phyloP scores from a whole-genome alignment of 2,797 vertebrate genomes.

The Pseudochirops corinnae region DNA sequence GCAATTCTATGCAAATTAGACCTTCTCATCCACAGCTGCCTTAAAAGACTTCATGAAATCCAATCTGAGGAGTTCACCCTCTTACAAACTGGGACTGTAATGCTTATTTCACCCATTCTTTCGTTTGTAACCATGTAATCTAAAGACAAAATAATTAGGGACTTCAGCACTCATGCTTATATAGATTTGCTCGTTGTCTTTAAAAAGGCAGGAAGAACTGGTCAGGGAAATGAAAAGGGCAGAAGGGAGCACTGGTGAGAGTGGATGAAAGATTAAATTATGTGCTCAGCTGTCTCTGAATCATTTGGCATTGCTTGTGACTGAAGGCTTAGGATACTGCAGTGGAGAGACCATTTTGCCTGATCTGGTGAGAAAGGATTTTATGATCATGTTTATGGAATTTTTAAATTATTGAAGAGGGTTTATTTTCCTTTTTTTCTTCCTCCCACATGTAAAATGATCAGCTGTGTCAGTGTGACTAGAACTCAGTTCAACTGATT shows the following conservation, averaged over 20 bases:
- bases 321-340: background rate
- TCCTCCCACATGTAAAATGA: constrained; percentile 19
- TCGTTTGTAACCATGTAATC: constrained; percentile 54
- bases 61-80: constrained; percentile 12
- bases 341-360: background rate
- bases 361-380: constrained; percentile 2
- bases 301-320: background rate
- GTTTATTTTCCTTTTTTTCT: constrained; percentile 56
- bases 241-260: background rate
- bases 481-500: constrained; percentile 24
- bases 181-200: constrained; percentile 48
- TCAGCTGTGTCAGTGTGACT: constrained; percentile 26
- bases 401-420: constrained; percentile 65
- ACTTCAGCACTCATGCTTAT: background rate
- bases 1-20: constrained; percentile 67
- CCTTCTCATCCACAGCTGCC: constrained; percentile 49
- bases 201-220: constrained; percentile 19
- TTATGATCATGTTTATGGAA: constrained; percentile 25
- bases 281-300: background rate
- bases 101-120: constrained; percentile 53
- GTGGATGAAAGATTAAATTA: constrained; percentile 8
- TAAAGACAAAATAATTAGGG: constrained; percentile 47
- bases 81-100: constrained; percentile 37
- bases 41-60: constrained; percentile 49
- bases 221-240: constrained; percentile 22